Percentiles rank a stretch among this genome's conserved stretches.
These are phyloP conservation scores for Eupithecia centaureata DNA, from an alignment of 2,888 invertebrate species.

Conservation along the genomic window DNA sequence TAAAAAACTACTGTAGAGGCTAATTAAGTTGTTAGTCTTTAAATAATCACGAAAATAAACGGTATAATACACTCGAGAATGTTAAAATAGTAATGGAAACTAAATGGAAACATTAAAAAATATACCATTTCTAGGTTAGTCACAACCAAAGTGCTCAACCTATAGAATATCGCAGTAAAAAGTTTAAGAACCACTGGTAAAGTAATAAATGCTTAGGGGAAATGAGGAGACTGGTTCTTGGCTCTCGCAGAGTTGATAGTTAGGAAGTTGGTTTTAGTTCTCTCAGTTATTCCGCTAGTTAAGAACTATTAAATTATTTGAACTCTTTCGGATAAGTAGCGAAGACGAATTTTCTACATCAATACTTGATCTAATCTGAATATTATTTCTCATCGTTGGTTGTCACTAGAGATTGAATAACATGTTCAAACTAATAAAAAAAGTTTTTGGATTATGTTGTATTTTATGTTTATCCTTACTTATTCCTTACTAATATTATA, in stretches of 20 bases:
- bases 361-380: neutral
- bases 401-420: no score
- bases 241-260: constrained; percentile 23
- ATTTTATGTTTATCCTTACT: no score
- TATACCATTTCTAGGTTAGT: neutral
- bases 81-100: neutral
- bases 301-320: constrained; percentile 22
- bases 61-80: neutral
- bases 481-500: no score
- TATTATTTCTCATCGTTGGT: no score
- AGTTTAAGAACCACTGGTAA: constrained; percentile 17
- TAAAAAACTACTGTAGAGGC: neutral
- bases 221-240: constrained; percentile 13
- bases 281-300: constrained; percentile 12
- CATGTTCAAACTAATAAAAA: no score
- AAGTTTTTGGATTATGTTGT: no score
- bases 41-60: neutral
- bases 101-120: neutral
- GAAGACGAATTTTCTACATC: neutral
- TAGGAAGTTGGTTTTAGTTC: constrained; percentile 17
- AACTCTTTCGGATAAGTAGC: neutral
- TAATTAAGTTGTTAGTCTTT: neutral
- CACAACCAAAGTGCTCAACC: neutral
- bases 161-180: neutral
- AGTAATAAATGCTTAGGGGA: constrained; percentile 18